These are phyloP conservation scores for Patagioenas fasciata DNA, from an alignment of 2,113 vertebrate genomes.

Conservation along the genomic window DNA sequence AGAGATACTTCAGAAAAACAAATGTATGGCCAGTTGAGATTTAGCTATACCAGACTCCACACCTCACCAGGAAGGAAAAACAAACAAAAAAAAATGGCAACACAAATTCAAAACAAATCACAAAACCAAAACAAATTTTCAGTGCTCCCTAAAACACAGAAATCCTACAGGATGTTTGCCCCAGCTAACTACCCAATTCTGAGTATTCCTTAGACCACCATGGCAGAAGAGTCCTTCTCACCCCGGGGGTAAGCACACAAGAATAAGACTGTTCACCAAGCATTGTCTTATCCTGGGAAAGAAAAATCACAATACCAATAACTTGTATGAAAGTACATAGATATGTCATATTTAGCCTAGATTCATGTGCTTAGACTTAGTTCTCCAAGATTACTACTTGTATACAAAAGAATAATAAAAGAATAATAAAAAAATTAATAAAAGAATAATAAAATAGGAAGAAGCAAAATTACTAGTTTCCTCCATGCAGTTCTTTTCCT, in stretches of 20 bases:
- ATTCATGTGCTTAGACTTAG: neutral
- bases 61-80: neutral
- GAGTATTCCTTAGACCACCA: neutral
- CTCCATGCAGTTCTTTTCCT: neutral
- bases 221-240: neutral
- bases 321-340: neutral
- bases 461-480: neutral
- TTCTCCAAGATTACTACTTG: neutral
- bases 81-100: fast-evolving
- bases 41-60: neutral
- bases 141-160: neutral
- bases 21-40: fast-evolving
- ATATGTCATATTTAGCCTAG: neutral
- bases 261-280: neutral
- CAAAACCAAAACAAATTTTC: neutral
- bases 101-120: neutral
- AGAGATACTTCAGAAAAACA: neutral
- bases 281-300: neutral
- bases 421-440: neutral
- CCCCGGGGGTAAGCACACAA: neutral
- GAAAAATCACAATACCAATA: neutral
- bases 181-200: neutral
- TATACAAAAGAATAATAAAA: neutral
- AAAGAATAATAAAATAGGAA: neutral
- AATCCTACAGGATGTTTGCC: neutral